A percentile compares a stretch with the other conserved stretches of the same genome.
These are phyloP conservation scores for Sebastes wilsoni DNA, from an alignment of 2,797 vertebrate genomes.

Conservation along the genomic window DNA sequence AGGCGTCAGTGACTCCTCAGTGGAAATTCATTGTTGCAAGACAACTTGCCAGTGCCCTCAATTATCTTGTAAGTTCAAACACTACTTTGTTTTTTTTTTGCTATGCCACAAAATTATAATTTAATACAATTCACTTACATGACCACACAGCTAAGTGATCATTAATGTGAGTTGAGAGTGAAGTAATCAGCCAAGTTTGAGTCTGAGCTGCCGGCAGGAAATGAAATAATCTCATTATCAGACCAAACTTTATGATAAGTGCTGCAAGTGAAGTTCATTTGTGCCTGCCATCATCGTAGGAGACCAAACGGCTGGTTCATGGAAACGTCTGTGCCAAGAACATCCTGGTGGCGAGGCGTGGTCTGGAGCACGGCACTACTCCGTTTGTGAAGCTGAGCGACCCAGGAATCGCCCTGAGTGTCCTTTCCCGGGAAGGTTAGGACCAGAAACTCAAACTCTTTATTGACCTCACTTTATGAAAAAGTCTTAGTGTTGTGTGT, in stretches of 20 bases:
- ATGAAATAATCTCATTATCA: conserved; percentile 9
- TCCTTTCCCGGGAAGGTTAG: conserved; percentile 90
- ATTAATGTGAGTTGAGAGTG: background rate
- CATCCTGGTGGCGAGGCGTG: conserved; percentile 88
- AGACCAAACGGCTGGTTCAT: conserved; percentile 89
- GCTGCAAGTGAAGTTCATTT: background rate
- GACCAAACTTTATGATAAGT: conserved; percentile 9
- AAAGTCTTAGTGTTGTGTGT: background rate
- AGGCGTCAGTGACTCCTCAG: conserved; percentile 78
- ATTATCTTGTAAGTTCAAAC: conserved; percentile 87
- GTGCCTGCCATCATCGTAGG: conserved; percentile 74
- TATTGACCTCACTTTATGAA: background rate
- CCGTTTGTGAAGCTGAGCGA: conserved; percentile 96
- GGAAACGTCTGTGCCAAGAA: conserved; percentile 95
- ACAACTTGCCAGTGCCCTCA: conserved; percentile 92
- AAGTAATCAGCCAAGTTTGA: background rate
- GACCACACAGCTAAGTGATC: background rate
- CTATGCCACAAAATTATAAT: background rate
- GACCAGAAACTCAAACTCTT: background rate
- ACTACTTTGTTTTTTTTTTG: background rate
- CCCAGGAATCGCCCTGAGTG: conserved; percentile 86
- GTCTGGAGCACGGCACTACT: conserved; percentile 81
- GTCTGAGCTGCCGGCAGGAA: conserved; percentile 24
- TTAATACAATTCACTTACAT: background rate
- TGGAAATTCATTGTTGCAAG: conserved; percentile 94